A percentile compares a stretch with the other conserved stretches of the same genome.
These are phyloP conservation scores for Gouania willdenowi DNA, from an alignment of 2,797 vertebrate genomes.

Conservation along the genomic window DNA sequence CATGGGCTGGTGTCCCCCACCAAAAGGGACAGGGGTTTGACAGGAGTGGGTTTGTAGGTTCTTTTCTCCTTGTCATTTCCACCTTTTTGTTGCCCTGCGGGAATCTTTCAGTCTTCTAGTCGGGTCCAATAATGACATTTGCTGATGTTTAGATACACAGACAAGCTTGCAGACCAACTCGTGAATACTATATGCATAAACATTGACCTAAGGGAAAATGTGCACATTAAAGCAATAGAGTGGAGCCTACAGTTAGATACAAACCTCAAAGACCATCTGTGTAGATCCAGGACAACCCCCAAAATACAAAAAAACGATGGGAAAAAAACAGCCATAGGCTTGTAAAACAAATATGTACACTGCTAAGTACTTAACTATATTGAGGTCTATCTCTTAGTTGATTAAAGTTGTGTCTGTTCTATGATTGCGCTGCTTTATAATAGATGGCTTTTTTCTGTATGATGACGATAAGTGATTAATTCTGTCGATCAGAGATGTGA, in stretches of 20 bases:
- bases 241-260: conserved; percentile 65
- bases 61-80: conserved; percentile 59
- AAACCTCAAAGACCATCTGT: conserved; percentile 67
- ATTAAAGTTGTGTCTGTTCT: conserved; percentile 41
- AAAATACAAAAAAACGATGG: conserved; percentile 50
- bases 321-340: conserved; percentile 45
- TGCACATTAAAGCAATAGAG: conserved; percentile 56
- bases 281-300: conserved; percentile 58
- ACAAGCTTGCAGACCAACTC: not conserved
- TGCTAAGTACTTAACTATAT: conserved; percentile 49
- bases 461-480: conserved; percentile 62
- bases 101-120: conserved; percentile 56
- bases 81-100: conserved; percentile 60
- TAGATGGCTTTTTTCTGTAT: conserved; percentile 46
- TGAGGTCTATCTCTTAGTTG: conserved; percentile 38
- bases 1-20: conserved; percentile 53
- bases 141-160: conserved; percentile 27
- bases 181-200: not conserved
- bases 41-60: conserved; percentile 46
- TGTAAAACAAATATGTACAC: conserved; percentile 65
- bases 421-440: conserved; percentile 46
- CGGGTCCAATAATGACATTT: conserved; percentile 71
- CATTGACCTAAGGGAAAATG: conserved; percentile 63
- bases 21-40: conserved; percentile 60
- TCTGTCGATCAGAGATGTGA: conserved; percentile 57